Conservation (phyloP, 2,113 vertebrate species). For the Recurvirostra avosetta region DNA sequence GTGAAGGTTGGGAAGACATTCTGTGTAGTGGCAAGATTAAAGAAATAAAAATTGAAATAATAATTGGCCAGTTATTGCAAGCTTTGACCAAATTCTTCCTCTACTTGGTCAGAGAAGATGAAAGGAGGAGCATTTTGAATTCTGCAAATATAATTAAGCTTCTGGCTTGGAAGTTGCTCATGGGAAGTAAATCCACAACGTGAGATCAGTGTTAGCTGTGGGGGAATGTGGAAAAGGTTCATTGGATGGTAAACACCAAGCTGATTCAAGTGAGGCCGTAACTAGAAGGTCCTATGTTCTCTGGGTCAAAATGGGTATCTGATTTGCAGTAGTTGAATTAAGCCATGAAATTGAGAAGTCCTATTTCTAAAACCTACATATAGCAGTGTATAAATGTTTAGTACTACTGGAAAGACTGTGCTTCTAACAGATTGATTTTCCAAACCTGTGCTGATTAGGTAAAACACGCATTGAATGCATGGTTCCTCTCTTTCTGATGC, state of each 20-base stretch:
- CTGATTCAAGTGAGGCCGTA: background rate
- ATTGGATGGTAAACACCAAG: background rate
- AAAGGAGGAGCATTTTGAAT: background rate
- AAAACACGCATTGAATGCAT: background rate
- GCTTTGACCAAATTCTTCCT: background rate
- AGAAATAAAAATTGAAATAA: background rate
- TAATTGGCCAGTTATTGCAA: background rate
- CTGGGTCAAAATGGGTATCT: background rate
- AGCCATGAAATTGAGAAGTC: background rate
- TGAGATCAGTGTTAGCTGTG: background rate
- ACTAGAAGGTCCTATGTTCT: background rate
- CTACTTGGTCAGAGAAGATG: background rate
- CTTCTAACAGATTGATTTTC: background rate
- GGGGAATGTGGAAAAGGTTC: background rate
- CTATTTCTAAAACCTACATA: background rate
- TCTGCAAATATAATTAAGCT: background rate
- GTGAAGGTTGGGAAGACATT: background rate
- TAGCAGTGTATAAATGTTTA: background rate
- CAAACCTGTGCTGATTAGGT: background rate
- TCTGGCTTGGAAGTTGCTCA: background rate
- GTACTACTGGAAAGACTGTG: background rate
- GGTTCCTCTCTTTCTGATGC: background rate
- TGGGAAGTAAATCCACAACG: background rate
- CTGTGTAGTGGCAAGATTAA: background rate
- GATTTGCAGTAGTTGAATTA: background rate